Evolutionary conservation across 1,140 invertebrate species (phyloP).

Genomic region (Bacillus rossius): DNA sequence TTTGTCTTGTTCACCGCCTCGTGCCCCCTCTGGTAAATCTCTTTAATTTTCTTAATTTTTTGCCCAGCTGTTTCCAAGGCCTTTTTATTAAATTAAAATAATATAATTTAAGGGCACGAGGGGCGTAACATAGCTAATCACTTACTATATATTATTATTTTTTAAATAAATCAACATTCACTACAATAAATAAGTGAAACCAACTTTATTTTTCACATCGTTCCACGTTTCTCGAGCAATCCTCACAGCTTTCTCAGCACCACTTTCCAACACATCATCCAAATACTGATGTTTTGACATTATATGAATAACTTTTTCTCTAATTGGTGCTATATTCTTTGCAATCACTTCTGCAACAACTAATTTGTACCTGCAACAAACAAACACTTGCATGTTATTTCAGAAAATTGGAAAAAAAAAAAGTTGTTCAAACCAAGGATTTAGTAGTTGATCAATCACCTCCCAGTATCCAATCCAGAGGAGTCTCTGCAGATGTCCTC

Average conservation of each 20-base stretch:
- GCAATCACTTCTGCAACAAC: conserved; percentile 67
- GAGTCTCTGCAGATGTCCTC: conserved; percentile 68
- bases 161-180: no score
- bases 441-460: conserved; percentile 42
- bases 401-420: not conserved
- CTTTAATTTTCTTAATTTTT: no score
- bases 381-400: conserved; percentile 13
- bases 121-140: no score
- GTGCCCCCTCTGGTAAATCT: no score
- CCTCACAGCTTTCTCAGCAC: conserved; percentile 58
- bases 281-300: conserved; percentile 59
- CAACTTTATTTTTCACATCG: conserved; percentile 62
- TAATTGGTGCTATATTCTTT: conserved; percentile 67
- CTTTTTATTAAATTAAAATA: no score
- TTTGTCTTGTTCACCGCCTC: no score
- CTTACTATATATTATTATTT: no score
- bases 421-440: not conserved
- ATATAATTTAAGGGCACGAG: no score
- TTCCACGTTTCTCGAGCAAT: conserved; percentile 62
- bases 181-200: conserved; percentile 35
- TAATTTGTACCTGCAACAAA: conserved; percentile 60
- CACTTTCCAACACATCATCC: conserved; percentile 56
- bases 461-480: conserved; percentile 62
- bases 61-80: no score
- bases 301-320: conserved; percentile 51